These are phyloP conservation scores for Macaca fascicularis DNA, from an alignment of 2,113 vertebrate species.

Conservation along the genomic window T2T-MFA8v1.1 NC_088391.1:102674001-102674500, in stretches of 20 bases:
- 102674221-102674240: background rate
- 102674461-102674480: fast-evolving
- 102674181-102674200: background rate
- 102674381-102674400: background rate
- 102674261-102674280: background rate
- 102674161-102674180: fast-evolving
- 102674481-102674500: background rate
- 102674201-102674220: background rate
- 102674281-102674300: background rate
- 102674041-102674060: background rate
- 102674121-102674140: background rate
- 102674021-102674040: background rate
- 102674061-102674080: background rate
- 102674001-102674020: background rate
- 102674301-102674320: background rate
- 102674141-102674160: too few relatives aligned
- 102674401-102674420: background rate
- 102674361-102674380: background rate
- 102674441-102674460: background rate
- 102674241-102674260: background rate
- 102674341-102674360: too few relatives aligned
- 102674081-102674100: background rate
- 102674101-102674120: background rate
- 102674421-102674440: background rate
- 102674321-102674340: background rate